These are phyloP conservation scores for Agelastica alni DNA, from an alignment of 2,888 invertebrate genomes.

Conservation along the genomic window DNA sequence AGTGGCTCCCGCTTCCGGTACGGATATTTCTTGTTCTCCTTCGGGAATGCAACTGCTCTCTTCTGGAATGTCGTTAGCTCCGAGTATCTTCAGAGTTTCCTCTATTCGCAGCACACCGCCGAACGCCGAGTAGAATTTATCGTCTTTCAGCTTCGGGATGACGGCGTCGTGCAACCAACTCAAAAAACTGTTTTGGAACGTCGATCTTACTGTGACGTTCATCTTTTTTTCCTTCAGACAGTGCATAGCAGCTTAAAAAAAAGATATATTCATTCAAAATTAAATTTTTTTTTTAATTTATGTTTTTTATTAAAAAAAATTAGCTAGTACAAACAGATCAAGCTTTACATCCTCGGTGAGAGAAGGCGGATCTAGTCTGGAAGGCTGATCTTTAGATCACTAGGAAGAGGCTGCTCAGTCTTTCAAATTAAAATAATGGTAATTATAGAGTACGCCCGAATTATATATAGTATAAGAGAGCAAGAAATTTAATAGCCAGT, in stretches of 20 bases:
- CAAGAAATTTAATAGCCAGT: no score
- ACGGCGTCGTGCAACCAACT: slow-evolving; percentile 60
- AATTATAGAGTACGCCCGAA: no score
- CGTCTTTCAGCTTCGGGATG: slow-evolving; percentile 61
- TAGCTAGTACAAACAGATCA: no score
- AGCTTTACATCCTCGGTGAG: no score
- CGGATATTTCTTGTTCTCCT: slow-evolving; percentile 20
- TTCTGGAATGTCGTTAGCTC: slow-evolving; percentile 33
- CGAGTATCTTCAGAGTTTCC: slow-evolving; percentile 51
- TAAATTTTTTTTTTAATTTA: no score
- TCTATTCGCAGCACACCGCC: slow-evolving; percentile 54
- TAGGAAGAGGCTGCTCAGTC: no score
- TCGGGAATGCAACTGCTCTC: slow-evolving; percentile 9
- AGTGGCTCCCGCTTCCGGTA: slow-evolving; percentile 12
- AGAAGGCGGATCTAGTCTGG: no score
- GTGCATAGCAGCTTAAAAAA: slow-evolving; percentile 48
- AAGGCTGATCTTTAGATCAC: no score
- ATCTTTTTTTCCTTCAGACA: slow-evolving; percentile 58
- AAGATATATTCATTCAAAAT: not conserved
- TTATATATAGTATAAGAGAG: no score
- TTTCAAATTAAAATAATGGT: no score
- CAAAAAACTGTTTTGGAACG: slow-evolving; percentile 61
- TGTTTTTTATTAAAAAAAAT: no score
- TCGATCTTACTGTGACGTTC: slow-evolving; percentile 46
- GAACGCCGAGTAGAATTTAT: slow-evolving; percentile 63